A percentile compares a stretch with the other conserved stretches of the same genome.
Conservation (phyloP, 2,113 vertebrate genomes). For the Dolichotis patagonum region DNA sequence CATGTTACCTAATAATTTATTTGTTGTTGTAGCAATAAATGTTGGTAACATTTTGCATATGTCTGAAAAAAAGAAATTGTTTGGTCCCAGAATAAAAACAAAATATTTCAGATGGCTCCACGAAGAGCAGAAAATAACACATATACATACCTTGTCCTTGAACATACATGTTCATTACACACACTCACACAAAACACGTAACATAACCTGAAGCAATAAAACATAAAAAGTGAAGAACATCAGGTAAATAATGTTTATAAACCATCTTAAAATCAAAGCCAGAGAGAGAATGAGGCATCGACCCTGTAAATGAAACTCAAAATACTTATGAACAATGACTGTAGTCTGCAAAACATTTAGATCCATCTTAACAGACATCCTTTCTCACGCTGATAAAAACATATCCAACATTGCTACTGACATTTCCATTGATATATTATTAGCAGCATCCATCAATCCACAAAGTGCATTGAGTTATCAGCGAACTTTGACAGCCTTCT, state of each 20-base stretch:
- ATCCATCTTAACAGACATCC: conserved; percentile 43
- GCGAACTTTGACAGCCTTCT: conserved; percentile 45
- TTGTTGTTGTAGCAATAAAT: background rate
- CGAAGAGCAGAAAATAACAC: background rate
- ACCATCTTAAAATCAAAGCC: conserved; percentile 44
- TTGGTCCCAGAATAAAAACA: background rate
- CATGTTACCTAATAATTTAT: background rate
- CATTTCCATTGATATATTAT: conserved; percentile 43
- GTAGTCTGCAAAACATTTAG: conserved; percentile 24
- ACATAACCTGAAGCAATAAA: background rate
- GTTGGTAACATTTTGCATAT: background rate
- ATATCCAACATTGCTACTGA: background rate
- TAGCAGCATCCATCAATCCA: conserved; percentile 6
- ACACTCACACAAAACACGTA: background rate
- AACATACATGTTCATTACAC: background rate
- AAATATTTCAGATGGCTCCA: background rate
- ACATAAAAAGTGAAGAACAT: background rate
- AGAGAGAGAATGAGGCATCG: background rate
- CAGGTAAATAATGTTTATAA: background rate
- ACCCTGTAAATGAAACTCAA: conserved; percentile 12
- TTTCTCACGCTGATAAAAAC: conserved; percentile 42
- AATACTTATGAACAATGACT: conserved; percentile 29
- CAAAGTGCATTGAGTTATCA: conserved; percentile 19
- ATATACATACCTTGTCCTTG: background rate
- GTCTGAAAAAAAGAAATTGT: background rate